Evolutionary conservation across 2,888 invertebrate genomes (phyloP).

Genomic region (Tigriopus californicus): DNA sequence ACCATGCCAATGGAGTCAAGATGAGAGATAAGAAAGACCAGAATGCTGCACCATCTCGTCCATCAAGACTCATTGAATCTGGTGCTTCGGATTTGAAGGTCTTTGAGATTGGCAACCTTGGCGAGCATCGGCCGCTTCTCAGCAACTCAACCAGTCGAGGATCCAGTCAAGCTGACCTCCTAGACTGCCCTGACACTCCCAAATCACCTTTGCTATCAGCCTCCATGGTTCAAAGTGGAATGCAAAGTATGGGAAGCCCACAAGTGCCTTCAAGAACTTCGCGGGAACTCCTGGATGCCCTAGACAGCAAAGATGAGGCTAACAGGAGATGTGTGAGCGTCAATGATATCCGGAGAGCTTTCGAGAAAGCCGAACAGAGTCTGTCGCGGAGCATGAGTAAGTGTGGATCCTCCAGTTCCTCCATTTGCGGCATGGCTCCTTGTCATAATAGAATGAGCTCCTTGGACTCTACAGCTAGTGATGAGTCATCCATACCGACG

Average conservation of each 20-base stretch:
- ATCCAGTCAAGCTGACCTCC: slow-evolving; percentile 16
- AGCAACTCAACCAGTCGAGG: background rate
- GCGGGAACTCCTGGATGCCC: background rate
- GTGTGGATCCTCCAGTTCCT: slow-evolving; percentile 18
- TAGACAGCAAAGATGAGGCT: background rate
- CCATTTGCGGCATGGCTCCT: slow-evolving; percentile 16
- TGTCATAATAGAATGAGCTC: slow-evolving; percentile 34
- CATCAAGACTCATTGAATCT: slow-evolving; percentile 20
- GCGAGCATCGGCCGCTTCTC: background rate
- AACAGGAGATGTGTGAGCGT: slow-evolving; percentile 29
- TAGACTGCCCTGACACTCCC: slow-evolving; percentile 15
- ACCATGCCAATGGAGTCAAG: slow-evolving; percentile 16
- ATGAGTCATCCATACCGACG: slow-evolving; percentile 24
- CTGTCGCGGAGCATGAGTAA: slow-evolving; percentile 17
- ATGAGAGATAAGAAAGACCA: slow-evolving; percentile 18
- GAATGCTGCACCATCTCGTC: slow-evolving; percentile 18
- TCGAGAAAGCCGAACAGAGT: slow-evolving; percentile 32
- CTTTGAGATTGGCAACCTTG: slow-evolving; percentile 16
- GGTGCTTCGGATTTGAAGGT: slow-evolving; percentile 16
- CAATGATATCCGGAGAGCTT: slow-evolving; percentile 38
- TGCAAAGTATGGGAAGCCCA: slow-evolving; percentile 18
- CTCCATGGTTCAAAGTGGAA: slow-evolving; percentile 18
- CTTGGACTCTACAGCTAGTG: slow-evolving; percentile 35
- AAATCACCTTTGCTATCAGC: slow-evolving; percentile 17
- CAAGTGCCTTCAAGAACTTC: background rate